Conservation (phyloP, 2,888 invertebrate species). For the Coelopa pilipes region DNA sequence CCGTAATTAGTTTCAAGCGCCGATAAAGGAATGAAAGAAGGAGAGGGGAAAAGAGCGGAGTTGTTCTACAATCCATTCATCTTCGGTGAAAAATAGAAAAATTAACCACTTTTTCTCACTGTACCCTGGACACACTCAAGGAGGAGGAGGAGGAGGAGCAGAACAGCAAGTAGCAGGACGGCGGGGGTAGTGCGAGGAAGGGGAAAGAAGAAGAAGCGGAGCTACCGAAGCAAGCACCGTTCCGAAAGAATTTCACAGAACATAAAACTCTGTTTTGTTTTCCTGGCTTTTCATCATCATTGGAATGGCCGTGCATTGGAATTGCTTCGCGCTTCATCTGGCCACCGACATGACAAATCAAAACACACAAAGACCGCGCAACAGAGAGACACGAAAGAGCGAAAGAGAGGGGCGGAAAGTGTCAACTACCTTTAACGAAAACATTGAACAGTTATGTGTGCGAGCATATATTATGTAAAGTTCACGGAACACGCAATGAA, state of each 20-base stretch:
- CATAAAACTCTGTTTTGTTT: neutral
- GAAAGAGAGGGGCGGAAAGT: neutral
- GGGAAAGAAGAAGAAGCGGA: neutral
- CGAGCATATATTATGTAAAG: constrained; percentile 20
- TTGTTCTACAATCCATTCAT: no score
- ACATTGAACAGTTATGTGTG: constrained; percentile 22
- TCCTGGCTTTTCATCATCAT: neutral
- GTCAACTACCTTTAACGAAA: constrained; percentile 25
- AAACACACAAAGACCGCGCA: neutral
- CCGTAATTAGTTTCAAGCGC: no score
- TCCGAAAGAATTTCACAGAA: constrained; percentile 10
- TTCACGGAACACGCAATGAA: neutral
- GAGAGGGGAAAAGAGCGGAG: no score
- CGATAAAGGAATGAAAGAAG: no score
- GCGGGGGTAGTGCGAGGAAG: no score
- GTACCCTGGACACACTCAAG: no score
- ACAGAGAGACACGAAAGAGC: neutral
- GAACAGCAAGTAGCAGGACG: no score
- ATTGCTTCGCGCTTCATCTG: neutral
- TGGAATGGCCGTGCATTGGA: no score
- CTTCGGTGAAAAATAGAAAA: no score
- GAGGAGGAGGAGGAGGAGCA: no score
- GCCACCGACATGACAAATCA: constrained; percentile 9
- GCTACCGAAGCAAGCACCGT: neutral
- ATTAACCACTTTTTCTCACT: no score